Evolutionary conservation across 2,888 invertebrate species (phyloP), one percentile per base, ranked within the genome.

Genomic region (Cephus spinipes): DNA sequence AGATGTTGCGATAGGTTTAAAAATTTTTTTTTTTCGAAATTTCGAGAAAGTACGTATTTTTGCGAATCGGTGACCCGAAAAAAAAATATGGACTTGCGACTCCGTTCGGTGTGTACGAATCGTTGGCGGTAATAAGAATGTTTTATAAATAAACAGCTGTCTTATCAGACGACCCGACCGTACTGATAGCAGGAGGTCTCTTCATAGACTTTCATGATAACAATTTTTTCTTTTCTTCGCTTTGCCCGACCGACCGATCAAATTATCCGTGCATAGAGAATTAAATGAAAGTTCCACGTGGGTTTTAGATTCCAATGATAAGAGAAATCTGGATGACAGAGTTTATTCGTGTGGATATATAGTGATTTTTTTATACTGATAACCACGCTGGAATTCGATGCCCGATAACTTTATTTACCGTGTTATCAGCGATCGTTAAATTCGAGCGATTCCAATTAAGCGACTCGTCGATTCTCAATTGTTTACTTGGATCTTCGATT

Each of bases 141-240:
- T 71, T 77, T 81, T 84, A 83, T 82, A 84, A 87, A 86, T 85
- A 85, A 77, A 73, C 80, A 78, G 81, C 75, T 69, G 78, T 83
- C 84, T 87, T 88, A 89, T 89, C 89, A 75, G 78, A 74, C 85
- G 89, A 89, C 86, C 86, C 86, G 84, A 79, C 79, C 77, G 75
- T 69, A 78, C 80, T 76, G 84, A 86, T 85, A 87, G 76, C 81
- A 81, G 79, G 79, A 75, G 55, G 55, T 15, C 81, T 82, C 81
- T 79, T 85, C 83, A 81, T 84, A 85, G 83, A 86, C 86, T 85
- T 80, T 81, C 77, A 73, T 76, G 87, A 88, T 86, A 85, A 88
- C 23, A 33, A 15, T 73, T 73, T 30, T 34, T 23, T 73, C 23
- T 73, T 34, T 71, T n/a, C 30, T 23, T 71, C 71, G 9, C 33